Evolutionary conservation across 30 jellyfish, hydroid and myxozoan genomes (phyloP), one percentile per base, ranked within the genome.

Genomic region (Cassiopea xamachana): DNA sequence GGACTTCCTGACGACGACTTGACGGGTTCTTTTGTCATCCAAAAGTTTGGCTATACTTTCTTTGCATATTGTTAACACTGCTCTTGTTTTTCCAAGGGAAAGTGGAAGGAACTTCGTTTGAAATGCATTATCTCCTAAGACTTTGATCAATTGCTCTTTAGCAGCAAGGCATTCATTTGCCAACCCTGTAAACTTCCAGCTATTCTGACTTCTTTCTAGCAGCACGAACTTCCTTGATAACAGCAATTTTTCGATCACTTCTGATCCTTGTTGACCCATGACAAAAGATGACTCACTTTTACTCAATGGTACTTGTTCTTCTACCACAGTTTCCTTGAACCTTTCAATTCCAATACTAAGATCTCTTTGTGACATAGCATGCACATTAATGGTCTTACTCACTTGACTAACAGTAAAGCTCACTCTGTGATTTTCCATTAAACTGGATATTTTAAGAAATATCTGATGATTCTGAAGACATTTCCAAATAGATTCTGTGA

Each of bases 91-190:
- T 58, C 90, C 90, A 1, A 12, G 12, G 16, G 90, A 60, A 1
- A 82, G 50, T 7, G 75, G 61, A 12, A 82, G 48, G 82, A 48
- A 17, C 44, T 50, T n/a, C 82, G 45, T 82, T 7, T n/a, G 46
- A 62, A 60, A 82, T 12, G 90, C 83, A 67, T 82, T 69, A 3
- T 82, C 19, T 27, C 67, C 6, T 49, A 82, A 49, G 83, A 82
- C 18, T 61, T 18, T 67, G 46, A 15, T n/a, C 44, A 82, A 1
- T 59, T 82, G 60, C 14, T 46, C 19, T 67, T 44, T 14, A 1
- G 50, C 82, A 7, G 14, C 17, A 15, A 18, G 39, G 69, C 90
- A 82, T n/a, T 17, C 50, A 7, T 67, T 49, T 45, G 46, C 60
- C 71, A 82, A 72, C 1, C 82, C 90, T 60, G 80, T 67, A 27